These are phyloP conservation scores for Mus caroli DNA, from an alignment of 2,797 vertebrate species.

Conservation along the genomic window DNA sequence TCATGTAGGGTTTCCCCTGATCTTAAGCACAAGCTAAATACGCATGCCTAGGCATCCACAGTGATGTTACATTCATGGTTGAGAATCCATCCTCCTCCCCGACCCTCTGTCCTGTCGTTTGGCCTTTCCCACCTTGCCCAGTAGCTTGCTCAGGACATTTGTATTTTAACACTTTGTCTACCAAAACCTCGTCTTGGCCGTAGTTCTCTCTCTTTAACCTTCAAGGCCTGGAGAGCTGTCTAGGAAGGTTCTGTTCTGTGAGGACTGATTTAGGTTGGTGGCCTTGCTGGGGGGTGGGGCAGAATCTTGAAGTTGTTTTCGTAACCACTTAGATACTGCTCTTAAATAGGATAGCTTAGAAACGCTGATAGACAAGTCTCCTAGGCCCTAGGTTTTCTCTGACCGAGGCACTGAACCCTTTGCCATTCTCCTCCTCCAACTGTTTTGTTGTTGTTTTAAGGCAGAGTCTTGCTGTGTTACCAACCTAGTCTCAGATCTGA, in stretches of 20 bases:
- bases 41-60: conserved; percentile 70
- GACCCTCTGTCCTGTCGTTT: neutral
- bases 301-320: neutral
- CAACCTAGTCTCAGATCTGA: neutral
- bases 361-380: neutral
- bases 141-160: neutral
- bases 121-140: neutral
- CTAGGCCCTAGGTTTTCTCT: neutral
- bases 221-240: neutral
- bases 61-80: conserved; percentile 49
- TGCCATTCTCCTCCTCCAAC: neutral
- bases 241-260: neutral
- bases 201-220: neutral
- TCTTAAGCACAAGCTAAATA: conserved; percentile 76
- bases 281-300: neutral
- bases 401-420: neutral
- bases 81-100: neutral
- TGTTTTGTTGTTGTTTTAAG: neutral
- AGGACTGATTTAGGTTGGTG: neutral
- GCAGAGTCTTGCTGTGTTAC: neutral
- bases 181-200: neutral
- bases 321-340: neutral
- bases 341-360: neutral
- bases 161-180: neutral
- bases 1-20: conserved; percentile 65